These are phyloP conservation scores for Pseudopleuronectes americanus DNA, from an alignment of 2,797 vertebrate species.

Conservation along the genomic window DNA sequence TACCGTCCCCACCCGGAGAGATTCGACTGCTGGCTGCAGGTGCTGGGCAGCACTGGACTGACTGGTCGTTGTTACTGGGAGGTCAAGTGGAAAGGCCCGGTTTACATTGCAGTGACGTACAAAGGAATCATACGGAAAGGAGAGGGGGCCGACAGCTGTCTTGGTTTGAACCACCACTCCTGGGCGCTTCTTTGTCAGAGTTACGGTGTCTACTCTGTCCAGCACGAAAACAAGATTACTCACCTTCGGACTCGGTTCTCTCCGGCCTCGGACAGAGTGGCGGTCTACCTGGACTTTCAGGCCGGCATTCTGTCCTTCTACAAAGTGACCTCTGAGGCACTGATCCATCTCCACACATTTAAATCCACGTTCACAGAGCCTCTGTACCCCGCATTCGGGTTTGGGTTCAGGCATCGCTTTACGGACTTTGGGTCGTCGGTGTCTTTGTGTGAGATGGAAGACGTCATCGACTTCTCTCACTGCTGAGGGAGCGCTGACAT, in stretches of 20 bases:
- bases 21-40: slow-evolving; percentile 20
- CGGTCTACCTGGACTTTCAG: background rate
- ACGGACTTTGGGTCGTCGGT: background rate
- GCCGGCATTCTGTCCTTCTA: background rate
- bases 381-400: background rate
- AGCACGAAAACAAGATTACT: accelerated
- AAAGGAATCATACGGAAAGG: background rate
- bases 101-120: background rate
- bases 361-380: background rate
- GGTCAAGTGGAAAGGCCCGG: slow-evolving; percentile 1
- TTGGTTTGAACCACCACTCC: slow-evolving; percentile 34
- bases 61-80: slow-evolving; percentile 56
- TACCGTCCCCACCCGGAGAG: background rate
- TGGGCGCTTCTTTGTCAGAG: slow-evolving; percentile 3
- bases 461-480: background rate
- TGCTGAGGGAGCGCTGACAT: background rate
- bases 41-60: slow-evolving; percentile 40
- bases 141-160: background rate
- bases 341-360: background rate
- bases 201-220: background rate
- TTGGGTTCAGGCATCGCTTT: background rate
- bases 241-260: background rate
- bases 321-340: background rate
- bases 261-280: background rate
- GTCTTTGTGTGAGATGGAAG: background rate